A percentile compares a stretch with the other conserved stretches of the same genome.
These are phyloP conservation scores for Psettodes erumei DNA, from an alignment of 2,113 vertebrate species.

Conservation along the genomic window DNA sequence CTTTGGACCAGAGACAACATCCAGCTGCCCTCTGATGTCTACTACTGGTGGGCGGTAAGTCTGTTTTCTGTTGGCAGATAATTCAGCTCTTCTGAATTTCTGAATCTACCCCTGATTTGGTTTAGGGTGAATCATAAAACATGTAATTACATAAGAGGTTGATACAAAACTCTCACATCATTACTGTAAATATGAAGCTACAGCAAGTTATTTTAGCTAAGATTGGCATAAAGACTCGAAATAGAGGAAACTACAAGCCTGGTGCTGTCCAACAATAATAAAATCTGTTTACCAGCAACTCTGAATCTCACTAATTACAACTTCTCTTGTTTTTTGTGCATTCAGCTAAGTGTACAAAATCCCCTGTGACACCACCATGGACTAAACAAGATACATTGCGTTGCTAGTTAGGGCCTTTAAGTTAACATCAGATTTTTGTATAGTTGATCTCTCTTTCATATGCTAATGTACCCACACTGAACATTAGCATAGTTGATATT, in stretches of 20 bases:
- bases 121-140: too few species aligned
- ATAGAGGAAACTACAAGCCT: background rate
- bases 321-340: background rate
- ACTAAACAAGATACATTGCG: background rate
- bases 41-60: slow-evolving; percentile 99
- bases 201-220: background rate
- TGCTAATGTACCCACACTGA: background rate
- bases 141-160: too few species aligned
- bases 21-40: slow-evolving; percentile 91
- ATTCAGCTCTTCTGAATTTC: too few species aligned
- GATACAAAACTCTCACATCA: too few species aligned
- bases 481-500: too few species aligned
- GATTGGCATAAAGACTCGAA: background rate
- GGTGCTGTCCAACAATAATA: slow-evolving; percentile 14
- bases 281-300: slow-evolving; percentile 23
- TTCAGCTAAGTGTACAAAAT: background rate
- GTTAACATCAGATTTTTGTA: too few species aligned
- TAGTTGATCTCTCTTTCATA: too few species aligned
- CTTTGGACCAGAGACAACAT: slow-evolving; percentile 96
- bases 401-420: too few species aligned
- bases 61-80: too few species aligned
- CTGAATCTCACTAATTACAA: slow-evolving; percentile 9
- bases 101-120: too few species aligned
- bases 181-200: too few species aligned
- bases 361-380: background rate